Evolutionary conservation across 2,113 vertebrate genomes (phyloP), one percentile per base, ranked within the genome.

Genomic region (Aspiorhynchus laticeps): DNA sequence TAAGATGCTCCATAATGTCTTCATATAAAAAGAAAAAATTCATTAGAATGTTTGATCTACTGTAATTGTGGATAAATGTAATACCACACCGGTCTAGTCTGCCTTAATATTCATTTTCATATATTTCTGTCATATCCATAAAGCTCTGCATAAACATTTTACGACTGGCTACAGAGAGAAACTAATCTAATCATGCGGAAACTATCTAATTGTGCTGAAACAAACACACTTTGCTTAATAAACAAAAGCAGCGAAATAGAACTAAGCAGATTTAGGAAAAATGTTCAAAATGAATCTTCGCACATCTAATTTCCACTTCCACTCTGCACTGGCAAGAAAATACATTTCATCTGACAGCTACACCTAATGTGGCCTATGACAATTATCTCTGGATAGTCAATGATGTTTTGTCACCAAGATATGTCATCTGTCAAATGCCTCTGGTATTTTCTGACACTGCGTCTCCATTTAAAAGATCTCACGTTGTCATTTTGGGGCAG

Each of bases 211-310:
- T 80, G 79, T 80, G 14, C 74, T 67, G 41, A 67, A 61, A 77
- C 75, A 67, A 65, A 79, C 41, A 80, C 24, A 28, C 48, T 36
- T 24, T 84, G 65, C 83, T 65, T 78, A 38, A 83, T 73, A 83
- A 86, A 10, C 74, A 86, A 56, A 88, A 75, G 11, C 61, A 67
- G 12, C n/a, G 5, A 15, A 31, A 33, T 28, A 80, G 11, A 76
- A 79, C 73, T 75, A 76, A 74, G 46, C 17, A 87, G 59, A 74
- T 81, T 81, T 76, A 81, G 28, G 24, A 41, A 41, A 87, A 26
- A n/a, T 0, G 14, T 7, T 48, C 14, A 59, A 82, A 80, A 80
- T 38, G 36, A 73, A 28, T 9, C 7, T 7, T n/a, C 2, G 14
- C 61, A 65, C 48, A 76, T 82, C 21, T 51, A 79, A 79, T 56